These are phyloP conservation scores for Trachelus troglodyta DNA, from an alignment of 2,888 invertebrate species.

Conservation along the genomic window DNA sequence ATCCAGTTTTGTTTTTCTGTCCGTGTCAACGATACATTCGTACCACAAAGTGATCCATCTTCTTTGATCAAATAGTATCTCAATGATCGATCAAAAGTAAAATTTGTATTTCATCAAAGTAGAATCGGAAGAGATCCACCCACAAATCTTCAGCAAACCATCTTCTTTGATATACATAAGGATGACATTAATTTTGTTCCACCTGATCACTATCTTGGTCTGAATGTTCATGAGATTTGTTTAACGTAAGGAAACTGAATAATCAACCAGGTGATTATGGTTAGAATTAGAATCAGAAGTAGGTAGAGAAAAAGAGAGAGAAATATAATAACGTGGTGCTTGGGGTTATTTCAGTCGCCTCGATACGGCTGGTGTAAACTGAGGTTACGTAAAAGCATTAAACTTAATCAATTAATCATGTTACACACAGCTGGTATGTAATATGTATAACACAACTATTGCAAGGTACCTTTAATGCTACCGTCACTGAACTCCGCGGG, in stretches of 20 bases:
- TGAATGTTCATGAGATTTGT: constrained; percentile 11
- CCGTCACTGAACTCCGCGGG: constrained; percentile 65
- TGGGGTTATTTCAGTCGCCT: constrained; percentile 40
- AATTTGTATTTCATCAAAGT: not conserved
- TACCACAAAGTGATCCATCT: not conserved
- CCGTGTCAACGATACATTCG: not conserved
- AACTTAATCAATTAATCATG: constrained; percentile 62
- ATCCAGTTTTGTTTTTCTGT: not conserved
- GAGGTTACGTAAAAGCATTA: constrained; percentile 63
- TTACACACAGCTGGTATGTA: constrained; percentile 67
- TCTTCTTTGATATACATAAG: not conserved
- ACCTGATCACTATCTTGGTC: constrained; percentile 20
- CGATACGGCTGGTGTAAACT: constrained; percentile 49
- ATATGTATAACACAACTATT: constrained; percentile 65
- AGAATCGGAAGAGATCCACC: not conserved
- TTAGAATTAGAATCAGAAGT: not conserved
- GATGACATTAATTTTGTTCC: constrained; percentile 1
- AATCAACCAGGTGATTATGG: constrained; percentile 9
- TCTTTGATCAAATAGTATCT: not conserved
- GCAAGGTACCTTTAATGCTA: constrained; percentile 66
- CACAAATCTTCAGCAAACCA: not conserved
- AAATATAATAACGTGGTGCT: constrained; percentile 1
- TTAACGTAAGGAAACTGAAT: constrained; percentile 8
- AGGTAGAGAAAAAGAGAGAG: not conserved
- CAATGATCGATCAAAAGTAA: not conserved